These are phyloP conservation scores for Sarcophaga subvicina DNA, from an alignment of 2,888 invertebrate genomes.

Conservation along the genomic window DNA sequence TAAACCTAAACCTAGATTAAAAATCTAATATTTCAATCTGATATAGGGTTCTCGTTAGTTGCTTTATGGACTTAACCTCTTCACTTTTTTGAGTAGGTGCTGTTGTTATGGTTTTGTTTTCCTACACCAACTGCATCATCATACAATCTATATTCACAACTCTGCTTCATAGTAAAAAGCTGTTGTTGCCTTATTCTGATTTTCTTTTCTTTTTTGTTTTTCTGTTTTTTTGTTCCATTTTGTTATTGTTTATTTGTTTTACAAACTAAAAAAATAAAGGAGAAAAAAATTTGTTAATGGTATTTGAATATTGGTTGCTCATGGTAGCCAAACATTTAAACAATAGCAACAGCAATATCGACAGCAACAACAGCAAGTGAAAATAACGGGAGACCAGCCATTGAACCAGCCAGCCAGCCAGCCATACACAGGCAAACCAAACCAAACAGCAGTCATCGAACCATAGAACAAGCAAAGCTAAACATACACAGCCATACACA, in stretches of 20 bases:
- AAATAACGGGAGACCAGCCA: not conserved
- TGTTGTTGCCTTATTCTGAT: conserved; percentile 27
- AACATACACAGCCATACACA: not conserved
- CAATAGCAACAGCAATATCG: not conserved
- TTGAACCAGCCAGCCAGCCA: conserved; percentile 8
- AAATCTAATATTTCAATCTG: too few relatives aligned
- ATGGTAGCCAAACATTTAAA: conserved; percentile 57
- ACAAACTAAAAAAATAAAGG: conserved; percentile 11
- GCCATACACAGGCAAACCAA: conserved; percentile 1
- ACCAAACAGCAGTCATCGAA: conserved; percentile 21
- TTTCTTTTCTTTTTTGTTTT: not conserved
- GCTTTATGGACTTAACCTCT: too few relatives aligned
- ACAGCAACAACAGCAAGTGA: not conserved
- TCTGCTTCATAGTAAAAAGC: too few relatives aligned
- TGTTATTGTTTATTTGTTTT: conserved; percentile 38
- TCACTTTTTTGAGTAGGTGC: too few relatives aligned
- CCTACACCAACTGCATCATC: too few relatives aligned
- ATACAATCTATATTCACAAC: too few relatives aligned
- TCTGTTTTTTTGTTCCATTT: not conserved
- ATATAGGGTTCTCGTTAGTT: too few relatives aligned
- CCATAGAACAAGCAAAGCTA: not conserved
- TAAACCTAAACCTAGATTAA: too few relatives aligned
- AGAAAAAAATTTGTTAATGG: conserved; percentile 55
- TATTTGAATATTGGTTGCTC: conserved; percentile 65
- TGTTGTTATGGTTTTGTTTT: too few relatives aligned